These are phyloP conservation scores for Antrozous pallidus DNA, from an alignment of 2,797 vertebrate genomes.

Conservation along the genomic window DNA sequence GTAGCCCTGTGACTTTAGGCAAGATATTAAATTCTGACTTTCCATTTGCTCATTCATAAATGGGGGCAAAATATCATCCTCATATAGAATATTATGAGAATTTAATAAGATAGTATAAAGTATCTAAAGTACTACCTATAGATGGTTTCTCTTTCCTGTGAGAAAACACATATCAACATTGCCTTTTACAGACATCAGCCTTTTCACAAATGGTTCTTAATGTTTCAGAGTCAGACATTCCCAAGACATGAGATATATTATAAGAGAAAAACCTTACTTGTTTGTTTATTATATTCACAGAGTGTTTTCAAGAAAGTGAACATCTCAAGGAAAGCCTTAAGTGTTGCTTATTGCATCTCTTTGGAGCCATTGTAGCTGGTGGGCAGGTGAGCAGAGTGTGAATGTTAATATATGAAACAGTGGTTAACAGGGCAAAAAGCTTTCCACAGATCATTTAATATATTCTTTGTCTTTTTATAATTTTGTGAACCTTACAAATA, in stretches of 20 bases:
- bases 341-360: slow-evolving; percentile 95
- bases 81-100: neutral
- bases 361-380: slow-evolving; percentile 95
- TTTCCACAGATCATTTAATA: slow-evolving; percentile 19
- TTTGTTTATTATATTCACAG: slow-evolving; percentile 81
- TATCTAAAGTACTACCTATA: slow-evolving; percentile 27
- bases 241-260: slow-evolving; percentile 36
- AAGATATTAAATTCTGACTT: neutral
- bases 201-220: slow-evolving; percentile 23
- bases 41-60: neutral
- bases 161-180: neutral
- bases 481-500: neutral
- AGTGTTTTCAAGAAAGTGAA: slow-evolving; percentile 99
- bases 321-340: slow-evolving; percentile 98
- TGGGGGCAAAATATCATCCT: neutral
- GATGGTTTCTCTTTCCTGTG: neutral
- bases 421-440: neutral
- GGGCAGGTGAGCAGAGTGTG: slow-evolving; percentile 88
- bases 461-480: slow-evolving; percentile 45
- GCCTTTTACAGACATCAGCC: neutral
- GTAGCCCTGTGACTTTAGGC: neutral
- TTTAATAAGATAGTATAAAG: neutral
- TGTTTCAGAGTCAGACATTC: slow-evolving; percentile 18
- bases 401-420: slow-evolving; percentile 46
- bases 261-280: slow-evolving; percentile 47